These are phyloP conservation scores for Vultur gryphus DNA, from an alignment of 2,797 vertebrate genomes.

Conservation along the genomic window DNA sequence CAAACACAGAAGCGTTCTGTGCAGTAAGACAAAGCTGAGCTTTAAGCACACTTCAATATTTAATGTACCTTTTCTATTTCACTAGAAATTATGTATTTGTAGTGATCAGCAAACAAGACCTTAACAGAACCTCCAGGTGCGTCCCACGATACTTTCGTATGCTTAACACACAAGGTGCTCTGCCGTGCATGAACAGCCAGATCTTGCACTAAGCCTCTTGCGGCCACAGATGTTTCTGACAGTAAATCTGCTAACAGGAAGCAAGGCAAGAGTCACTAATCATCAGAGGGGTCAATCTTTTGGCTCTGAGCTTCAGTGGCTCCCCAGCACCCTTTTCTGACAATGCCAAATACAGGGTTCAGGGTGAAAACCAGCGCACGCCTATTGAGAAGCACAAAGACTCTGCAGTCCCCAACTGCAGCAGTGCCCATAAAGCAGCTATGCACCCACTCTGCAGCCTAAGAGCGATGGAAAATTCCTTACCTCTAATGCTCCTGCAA, in stretches of 20 bases:
- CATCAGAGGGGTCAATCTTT: not conserved
- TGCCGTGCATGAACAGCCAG: not conserved
- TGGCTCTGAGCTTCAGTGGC: not conserved
- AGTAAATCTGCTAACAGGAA: not conserved
- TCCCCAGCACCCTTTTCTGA: not conserved
- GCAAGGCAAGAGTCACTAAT: not conserved
- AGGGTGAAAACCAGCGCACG: not conserved
- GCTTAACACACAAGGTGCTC: not conserved
- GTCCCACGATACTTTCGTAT: not conserved
- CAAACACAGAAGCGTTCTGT: not conserved
- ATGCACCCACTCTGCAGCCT: not conserved
- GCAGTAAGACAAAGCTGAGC: not conserved
- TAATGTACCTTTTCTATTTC: not conserved
- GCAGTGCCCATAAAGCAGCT: not conserved
- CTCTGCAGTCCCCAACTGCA: not conserved
- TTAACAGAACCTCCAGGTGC: not conserved
- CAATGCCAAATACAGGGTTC: not conserved
- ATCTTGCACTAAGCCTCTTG: not conserved
- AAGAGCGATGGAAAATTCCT: constrained; percentile 44
- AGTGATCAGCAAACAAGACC: not conserved
- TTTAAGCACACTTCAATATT: not conserved
- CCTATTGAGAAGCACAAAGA: not conserved
- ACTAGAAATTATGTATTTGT: not conserved
- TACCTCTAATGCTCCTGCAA: constrained; percentile 14
- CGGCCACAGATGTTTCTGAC: not conserved